Evolutionary conservation across 2,888 invertebrate genomes (phyloP).

Genomic region (Drosophila anomelani): DNA sequence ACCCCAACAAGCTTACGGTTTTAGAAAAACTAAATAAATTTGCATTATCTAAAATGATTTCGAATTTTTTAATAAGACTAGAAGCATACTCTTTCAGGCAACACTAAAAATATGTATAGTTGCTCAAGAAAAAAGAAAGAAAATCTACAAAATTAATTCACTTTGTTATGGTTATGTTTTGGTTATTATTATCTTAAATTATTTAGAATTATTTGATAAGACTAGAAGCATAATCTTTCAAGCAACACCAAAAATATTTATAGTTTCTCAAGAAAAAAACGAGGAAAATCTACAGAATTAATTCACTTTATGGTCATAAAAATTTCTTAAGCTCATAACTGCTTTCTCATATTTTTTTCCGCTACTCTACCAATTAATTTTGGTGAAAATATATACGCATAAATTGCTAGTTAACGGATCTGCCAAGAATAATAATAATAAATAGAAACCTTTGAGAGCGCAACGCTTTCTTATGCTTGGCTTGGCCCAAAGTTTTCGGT

Average conservation of each 20-base stretch:
- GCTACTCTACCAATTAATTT: constrained; percentile 31
- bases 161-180: not conserved
- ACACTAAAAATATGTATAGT: not conserved
- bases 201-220: not conserved
- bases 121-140: not conserved
- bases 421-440: not conserved
- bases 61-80: not conserved
- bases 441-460: constrained; percentile 18
- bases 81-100: not conserved
- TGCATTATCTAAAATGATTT: not conserved
- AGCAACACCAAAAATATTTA: not conserved
- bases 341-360: constrained; percentile 4
- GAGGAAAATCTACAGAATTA: too few relatives aligned
- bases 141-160: not conserved
- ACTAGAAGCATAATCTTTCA: not conserved
- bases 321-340: not conserved
- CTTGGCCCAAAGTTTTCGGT: constrained; percentile 38
- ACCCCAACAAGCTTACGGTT: not conserved
- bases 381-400: constrained; percentile 22
- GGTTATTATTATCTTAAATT: too few relatives aligned
- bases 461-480: constrained; percentile 30
- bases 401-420: constrained; percentile 30
- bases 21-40: not conserved
- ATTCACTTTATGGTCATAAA: not conserved
- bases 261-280: not conserved